phyloP scores from a whole-genome alignment of 2,113 vertebrate genomes.

The Synodontis membranacea region DNA sequence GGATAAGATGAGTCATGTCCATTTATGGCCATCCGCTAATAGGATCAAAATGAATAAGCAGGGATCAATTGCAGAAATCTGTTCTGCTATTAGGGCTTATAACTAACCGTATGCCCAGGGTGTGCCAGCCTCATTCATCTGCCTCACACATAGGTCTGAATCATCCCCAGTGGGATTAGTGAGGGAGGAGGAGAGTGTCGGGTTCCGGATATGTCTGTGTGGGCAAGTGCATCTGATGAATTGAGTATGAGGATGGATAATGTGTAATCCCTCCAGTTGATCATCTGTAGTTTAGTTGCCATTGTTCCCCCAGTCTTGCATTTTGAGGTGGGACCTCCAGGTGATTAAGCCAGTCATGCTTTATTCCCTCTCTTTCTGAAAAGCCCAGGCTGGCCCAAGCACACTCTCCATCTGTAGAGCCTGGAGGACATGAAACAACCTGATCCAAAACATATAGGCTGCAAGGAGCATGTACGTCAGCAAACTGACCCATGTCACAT shows the following conservation, averaged over 20 bases:
- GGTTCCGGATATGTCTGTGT: constrained; percentile 22
- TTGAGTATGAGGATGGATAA: constrained; percentile 41
- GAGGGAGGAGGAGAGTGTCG: constrained; percentile 40
- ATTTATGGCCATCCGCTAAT: constrained; percentile 70
- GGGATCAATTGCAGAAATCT: constrained; percentile 60
- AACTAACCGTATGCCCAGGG: constrained; percentile 58
- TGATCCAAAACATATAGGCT: constrained; percentile 10
- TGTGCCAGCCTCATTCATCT: constrained; percentile 67
- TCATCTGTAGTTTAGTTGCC: constrained; percentile 61
- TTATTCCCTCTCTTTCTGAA: constrained; percentile 34
- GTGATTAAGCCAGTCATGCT: constrained; percentile 61
- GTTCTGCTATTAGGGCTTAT: constrained; percentile 47
- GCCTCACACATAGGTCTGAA: constrained; percentile 57
- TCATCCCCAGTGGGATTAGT: constrained; percentile 61
- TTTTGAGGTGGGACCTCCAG: constrained; percentile 65
- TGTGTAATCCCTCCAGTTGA: constrained; percentile 56
- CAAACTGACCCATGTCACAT: constrained; percentile 8
- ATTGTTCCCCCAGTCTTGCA: constrained; percentile 60
- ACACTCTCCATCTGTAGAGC: constrained; percentile 42
- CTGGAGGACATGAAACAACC: constrained; percentile 16
- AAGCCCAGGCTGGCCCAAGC: background rate
- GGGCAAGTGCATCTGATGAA: constrained; percentile 8
- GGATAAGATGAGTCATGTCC: constrained; percentile 58
- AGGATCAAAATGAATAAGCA: constrained; percentile 67
- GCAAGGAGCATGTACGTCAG: constrained; percentile 33